Conservation (phyloP, 2,888 invertebrate species). For the Blera fallax region DNA sequence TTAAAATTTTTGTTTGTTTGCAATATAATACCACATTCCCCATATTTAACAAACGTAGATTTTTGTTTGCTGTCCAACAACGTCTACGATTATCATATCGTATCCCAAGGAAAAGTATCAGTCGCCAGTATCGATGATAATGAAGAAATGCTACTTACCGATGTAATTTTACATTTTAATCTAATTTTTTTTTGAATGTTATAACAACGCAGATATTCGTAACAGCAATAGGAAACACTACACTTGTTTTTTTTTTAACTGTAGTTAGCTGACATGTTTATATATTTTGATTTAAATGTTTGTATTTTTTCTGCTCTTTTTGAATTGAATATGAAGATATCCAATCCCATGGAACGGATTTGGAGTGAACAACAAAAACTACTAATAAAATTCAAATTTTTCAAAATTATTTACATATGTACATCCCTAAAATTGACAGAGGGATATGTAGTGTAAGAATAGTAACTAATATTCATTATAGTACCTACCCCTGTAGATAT, state of each 20-base stretch:
- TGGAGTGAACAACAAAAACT: background rate
- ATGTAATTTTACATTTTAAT: conserved; percentile 84
- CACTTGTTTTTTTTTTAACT: background rate
- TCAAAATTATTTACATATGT: background rate
- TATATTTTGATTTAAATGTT: background rate
- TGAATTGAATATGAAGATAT: background rate
- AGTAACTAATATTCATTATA: background rate
- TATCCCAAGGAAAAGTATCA: conserved; percentile 96
- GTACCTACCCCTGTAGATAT: background rate
- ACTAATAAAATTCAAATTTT: background rate
- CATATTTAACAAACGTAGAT: conserved; percentile 82
- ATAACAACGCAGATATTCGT: background rate
- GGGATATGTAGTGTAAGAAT: background rate
- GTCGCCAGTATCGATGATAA: conserved; percentile 95
- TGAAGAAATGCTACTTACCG: conserved; percentile 91
- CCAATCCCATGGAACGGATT: conserved; percentile 12
- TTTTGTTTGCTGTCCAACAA: conserved; percentile 89
- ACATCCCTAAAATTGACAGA: conserved; percentile 7
- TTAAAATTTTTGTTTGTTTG: conserved; percentile 38
- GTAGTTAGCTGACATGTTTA: background rate
- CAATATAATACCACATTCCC: background rate
- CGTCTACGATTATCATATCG: conserved; percentile 92
- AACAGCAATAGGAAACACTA: no score
- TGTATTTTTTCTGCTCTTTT: background rate
- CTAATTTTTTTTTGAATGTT: background rate